Evolutionary conservation across 2,797 vertebrate species (phyloP).

Genomic region (Labeo calbasu): DNA sequence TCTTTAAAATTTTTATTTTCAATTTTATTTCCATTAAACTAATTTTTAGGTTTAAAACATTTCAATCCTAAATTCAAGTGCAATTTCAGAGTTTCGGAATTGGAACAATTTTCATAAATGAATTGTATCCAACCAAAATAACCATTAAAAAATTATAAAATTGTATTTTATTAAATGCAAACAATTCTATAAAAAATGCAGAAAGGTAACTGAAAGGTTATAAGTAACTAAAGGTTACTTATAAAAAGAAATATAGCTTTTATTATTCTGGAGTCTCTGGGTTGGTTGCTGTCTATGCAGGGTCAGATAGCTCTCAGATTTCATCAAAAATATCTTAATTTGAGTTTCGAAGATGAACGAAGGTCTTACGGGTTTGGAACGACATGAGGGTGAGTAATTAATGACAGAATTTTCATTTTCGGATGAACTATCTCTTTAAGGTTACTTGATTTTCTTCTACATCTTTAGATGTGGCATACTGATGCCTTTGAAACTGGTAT

Average conservation of each 20-base stretch:
- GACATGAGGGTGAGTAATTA: too few species aligned
- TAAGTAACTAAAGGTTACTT: neutral
- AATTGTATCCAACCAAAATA: neutral
- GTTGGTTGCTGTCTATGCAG: too few species aligned
- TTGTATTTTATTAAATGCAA: neutral
- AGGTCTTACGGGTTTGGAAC: too few species aligned
- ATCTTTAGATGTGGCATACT: neutral
- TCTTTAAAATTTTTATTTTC: neutral
- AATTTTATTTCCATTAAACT: neutral
- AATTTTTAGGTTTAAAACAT: neutral
- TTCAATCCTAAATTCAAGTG: neutral
- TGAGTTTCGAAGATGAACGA: too few species aligned
- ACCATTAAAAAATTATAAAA: too few species aligned
- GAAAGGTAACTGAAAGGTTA: neutral
- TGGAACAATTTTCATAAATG: neutral
- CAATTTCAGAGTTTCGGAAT: neutral
- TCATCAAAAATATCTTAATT: too few species aligned
- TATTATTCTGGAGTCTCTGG: neutral
- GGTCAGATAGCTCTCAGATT: too few species aligned
- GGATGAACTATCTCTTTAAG: too few species aligned
- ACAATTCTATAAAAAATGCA: neutral
- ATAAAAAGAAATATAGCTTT: neutral
- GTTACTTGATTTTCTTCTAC: neutral
- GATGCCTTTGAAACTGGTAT: neutral
- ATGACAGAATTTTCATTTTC: too few species aligned